Conservation (phyloP, 1,140 invertebrate species). For the Stenopsyche tienmushanensis region DNA sequence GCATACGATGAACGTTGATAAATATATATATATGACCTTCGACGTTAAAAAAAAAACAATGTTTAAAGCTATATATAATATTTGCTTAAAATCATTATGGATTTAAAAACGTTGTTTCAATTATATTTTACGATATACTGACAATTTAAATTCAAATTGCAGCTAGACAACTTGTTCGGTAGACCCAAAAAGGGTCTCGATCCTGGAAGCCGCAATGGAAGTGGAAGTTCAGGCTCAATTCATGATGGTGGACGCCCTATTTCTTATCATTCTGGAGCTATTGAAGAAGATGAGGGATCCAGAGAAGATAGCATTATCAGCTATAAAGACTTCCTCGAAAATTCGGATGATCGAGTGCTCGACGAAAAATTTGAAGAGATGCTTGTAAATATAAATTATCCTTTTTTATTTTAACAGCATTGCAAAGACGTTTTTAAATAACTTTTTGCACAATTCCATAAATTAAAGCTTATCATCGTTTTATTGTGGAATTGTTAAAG, state of each 20-base stretch:
- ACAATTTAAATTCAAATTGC: too few relatives aligned
- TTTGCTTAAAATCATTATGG: too few relatives aligned
- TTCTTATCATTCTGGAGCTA: constrained; percentile 49
- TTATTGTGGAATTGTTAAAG: background rate
- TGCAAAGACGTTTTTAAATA: too few relatives aligned
- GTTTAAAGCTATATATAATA: too few relatives aligned
- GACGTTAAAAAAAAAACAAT: too few relatives aligned
- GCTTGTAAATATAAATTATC: constrained; percentile 56
- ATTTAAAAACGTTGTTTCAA: too few relatives aligned
- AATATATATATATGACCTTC: too few relatives aligned
- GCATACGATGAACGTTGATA: too few relatives aligned
- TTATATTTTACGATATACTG: too few relatives aligned
- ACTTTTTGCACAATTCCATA: too few relatives aligned
- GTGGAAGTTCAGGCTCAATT: background rate
- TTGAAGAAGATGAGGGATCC: constrained; percentile 32
- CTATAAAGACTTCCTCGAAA: constrained; percentile 65
- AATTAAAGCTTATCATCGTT: too few relatives aligned
- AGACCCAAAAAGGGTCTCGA: constrained; percentile 62
- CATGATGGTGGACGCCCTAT: constrained; percentile 4
- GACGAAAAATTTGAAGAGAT: constrained; percentile 79
- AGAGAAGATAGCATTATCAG: constrained; percentile 59
- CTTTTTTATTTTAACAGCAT: constrained; percentile 11
- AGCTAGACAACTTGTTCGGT: constrained; percentile 70
- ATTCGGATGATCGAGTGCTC: constrained; percentile 71
- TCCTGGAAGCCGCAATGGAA: constrained; percentile 17